Evolutionary conservation across 1,140 invertebrate species (phyloP), one percentile per base, ranked within the genome.

Genomic region (Drosophila gunungcola): DNA sequence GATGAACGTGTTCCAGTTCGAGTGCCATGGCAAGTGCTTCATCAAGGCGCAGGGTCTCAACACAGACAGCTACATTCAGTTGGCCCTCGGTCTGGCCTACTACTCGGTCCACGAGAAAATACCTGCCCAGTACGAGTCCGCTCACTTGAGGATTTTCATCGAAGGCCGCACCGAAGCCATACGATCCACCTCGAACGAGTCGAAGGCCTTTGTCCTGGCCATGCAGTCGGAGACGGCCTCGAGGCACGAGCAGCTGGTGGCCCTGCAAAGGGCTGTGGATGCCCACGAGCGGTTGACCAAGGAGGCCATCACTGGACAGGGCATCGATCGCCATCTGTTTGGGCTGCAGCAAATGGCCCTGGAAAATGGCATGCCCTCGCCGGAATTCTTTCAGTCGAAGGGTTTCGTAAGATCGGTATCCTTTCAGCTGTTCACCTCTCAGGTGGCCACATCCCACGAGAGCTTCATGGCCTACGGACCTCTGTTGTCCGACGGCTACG

Each of bases 31-130:
- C 10, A 97, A 96, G 85, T 94, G 95, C 55, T 96, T 96, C 72
- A 95, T 98, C 16, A 97, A 97, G 91, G 94, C 94, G 3, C 94
- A 95, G 55, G 96, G 96, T 81, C 78, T 98, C 7, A 97, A 97
- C 92, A 97, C 97, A 0, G 98, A 99, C 84, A 97, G 97, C 92
- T 98, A 95, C 88, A 95, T 99, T 70, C 98, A 99, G 94, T 96
- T 98, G 93, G 97, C 97, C 0, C 95, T 98, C 88, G 97, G 98
- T 92, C 94, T 96, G 63, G 96, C 97, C 4, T 98, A 96, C 93
- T 97, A 95, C 91, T 95, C 95, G 80, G 78, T 97, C 34, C 95
- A 98, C 86, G 93, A 94, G n/a, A 93, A 94, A 57, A 94, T 96
- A 7, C 96, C 95, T 32, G 95, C 96, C 0, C 97, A 97, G 85